A percentile compares a stretch with the other conserved stretches of the same genome.
These are phyloP conservation scores for Temnopleurus reevesii DNA, from an alignment of 53 echinoderm and acorn worm genomes.

Conservation along the genomic window DNA sequence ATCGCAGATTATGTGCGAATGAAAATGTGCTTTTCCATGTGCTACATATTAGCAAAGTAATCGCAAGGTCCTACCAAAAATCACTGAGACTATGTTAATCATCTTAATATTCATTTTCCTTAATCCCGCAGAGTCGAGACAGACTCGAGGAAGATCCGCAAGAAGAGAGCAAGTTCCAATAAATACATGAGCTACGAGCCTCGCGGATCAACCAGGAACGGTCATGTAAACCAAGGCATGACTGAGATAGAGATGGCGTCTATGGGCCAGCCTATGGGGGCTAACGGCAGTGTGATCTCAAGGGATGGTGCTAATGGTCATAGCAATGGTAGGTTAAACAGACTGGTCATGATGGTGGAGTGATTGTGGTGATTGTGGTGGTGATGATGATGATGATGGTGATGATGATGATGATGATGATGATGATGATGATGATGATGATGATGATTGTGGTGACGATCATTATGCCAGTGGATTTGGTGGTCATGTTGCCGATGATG, in stretches of 20 bases:
- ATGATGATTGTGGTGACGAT: background rate
- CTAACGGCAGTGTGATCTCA: conserved; percentile 5
- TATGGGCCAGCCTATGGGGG: conserved; percentile 6
- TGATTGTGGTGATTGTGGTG: background rate
- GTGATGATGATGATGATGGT: background rate
- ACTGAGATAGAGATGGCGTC: conserved; percentile 39
- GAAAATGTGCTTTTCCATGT: too few relatives aligned
- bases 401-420: background rate
- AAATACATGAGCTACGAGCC: background rate
- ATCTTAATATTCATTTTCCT: too few relatives aligned
- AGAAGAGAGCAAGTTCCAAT: background rate
- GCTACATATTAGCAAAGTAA: too few relatives aligned
- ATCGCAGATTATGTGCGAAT: too few relatives aligned
- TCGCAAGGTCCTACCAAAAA: too few relatives aligned
- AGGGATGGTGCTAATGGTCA: background rate
- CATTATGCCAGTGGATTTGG: background rate
- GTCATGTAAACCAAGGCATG: conserved; percentile 40
- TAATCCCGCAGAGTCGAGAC: conserved; percentile 8
- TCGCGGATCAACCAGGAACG: background rate
- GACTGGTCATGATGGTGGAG: background rate
- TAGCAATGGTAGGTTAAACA: background rate
- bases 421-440: background rate
- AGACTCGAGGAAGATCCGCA: conserved; percentile 33
- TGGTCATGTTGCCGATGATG: background rate
- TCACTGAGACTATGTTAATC: background rate